Conservation (phyloP, 1,140 invertebrate genomes). For the Glomeris maerens region DNA sequence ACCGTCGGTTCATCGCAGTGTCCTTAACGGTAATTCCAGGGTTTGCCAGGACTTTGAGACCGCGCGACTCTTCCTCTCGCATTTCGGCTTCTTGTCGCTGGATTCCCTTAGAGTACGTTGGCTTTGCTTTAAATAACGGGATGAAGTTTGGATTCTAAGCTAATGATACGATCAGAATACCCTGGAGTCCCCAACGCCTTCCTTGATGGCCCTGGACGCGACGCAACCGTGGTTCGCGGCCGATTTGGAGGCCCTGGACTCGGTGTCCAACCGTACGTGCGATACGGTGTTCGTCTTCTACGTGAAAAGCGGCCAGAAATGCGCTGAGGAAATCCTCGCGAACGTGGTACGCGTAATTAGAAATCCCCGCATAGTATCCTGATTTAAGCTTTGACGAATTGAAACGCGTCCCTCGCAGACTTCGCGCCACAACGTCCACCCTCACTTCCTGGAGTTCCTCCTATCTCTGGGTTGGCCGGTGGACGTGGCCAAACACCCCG, state of each 20-base stretch:
- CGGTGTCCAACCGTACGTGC: constrained; percentile 63
- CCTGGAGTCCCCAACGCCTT: constrained; percentile 32
- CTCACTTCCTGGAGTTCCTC: constrained; percentile 63
- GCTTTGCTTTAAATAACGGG: not conserved
- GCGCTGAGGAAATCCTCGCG: constrained; percentile 57
- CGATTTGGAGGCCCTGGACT: constrained; percentile 59
- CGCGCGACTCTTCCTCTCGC: constrained; percentile 77
- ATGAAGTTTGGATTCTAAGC: not conserved
- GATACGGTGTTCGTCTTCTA: constrained; percentile 94
- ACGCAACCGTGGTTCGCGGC: constrained; percentile 50
- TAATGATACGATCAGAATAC: constrained; percentile 24
- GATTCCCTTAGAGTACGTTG: constrained; percentile 41
- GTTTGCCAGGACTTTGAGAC: constrained; percentile 80
- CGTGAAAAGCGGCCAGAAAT: constrained; percentile 67
- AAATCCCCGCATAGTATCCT: too few relatives aligned
- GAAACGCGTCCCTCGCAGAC: constrained; percentile 29
- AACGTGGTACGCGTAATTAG: constrained; percentile 51
- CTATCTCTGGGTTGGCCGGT: constrained; percentile 74
- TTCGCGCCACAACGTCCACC: constrained; percentile 40
- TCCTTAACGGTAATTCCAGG: constrained; percentile 6
- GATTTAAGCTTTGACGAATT: too few relatives aligned
- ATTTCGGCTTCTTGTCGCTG: constrained; percentile 79
- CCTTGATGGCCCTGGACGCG: constrained; percentile 64
- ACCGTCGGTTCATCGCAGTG: not conserved
- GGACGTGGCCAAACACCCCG: constrained; percentile 61